Percentiles rank a stretch among this genome's conserved stretches.
These are phyloP conservation scores for Parnassius orleans DNA, from an alignment of 2,888 invertebrate genomes.

Conservation along the genomic window DNA sequence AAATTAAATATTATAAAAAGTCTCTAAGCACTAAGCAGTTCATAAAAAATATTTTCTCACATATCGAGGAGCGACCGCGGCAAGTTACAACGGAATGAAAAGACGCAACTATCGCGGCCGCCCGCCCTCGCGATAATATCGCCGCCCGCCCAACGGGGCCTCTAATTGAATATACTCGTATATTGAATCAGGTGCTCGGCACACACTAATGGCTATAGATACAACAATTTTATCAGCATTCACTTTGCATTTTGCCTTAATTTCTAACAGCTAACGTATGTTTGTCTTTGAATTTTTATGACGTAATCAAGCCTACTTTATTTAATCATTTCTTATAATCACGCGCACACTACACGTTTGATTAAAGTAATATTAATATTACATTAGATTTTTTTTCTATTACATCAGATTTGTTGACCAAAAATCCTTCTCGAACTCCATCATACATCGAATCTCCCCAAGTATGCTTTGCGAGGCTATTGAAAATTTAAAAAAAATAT, in stretches of 20 bases:
- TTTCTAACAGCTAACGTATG: background rate
- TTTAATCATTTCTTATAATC: no score
- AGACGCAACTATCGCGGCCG: slow-evolving; percentile 12
- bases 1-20: no score
- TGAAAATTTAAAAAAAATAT: no score
- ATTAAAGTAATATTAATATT: no score
- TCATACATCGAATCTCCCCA: no score
- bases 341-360: no score
- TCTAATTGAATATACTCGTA: slow-evolving; percentile 33
- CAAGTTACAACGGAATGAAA: slow-evolving; percentile 14
- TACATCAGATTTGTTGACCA: no score
- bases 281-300: no score
- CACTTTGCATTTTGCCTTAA: slow-evolving; percentile 7
- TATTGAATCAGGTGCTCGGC: slow-evolving; percentile 25
- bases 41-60: slow-evolving; percentile 1
- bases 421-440: no score
- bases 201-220: slow-evolving; percentile 25
- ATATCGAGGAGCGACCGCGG: background rate
- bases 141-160: slow-evolving; percentile 30
- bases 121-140: slow-evolving; percentile 33
- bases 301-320: no score
- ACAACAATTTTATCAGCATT: slow-evolving; percentile 20
- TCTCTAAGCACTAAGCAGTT: background rate
- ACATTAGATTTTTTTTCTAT: no score
- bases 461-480: no score